Percentiles rank a stretch among this genome's conserved stretches.
Conservation (phyloP, 2,113 vertebrate genomes). For the Trichechus manatus region DNA sequence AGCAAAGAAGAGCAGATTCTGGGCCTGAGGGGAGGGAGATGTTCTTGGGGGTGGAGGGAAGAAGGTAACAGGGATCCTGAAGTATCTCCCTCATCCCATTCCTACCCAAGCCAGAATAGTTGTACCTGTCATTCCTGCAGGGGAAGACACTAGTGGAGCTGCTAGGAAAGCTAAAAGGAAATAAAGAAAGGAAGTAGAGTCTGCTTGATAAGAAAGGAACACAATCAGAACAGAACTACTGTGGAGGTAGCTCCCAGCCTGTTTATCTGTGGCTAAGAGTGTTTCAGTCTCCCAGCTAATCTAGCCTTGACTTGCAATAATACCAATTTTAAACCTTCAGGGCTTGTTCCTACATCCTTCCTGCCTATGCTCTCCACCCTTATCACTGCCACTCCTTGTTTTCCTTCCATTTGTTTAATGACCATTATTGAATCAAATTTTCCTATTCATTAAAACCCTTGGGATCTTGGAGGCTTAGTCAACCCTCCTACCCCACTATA, state of each 20-base stretch:
- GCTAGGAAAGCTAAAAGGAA: background rate
- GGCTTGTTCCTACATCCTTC: slow-evolving; percentile 16
- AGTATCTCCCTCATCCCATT: background rate
- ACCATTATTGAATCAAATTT: slow-evolving; percentile 38
- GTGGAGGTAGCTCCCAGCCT: background rate
- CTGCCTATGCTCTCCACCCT: background rate
- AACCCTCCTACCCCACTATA: background rate
- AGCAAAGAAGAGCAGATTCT: background rate
- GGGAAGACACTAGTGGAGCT: background rate
- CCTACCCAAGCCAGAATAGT: background rate
- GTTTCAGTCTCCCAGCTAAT: background rate
- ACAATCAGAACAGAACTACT: background rate
- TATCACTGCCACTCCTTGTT: background rate
- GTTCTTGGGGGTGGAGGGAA: background rate
- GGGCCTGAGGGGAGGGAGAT: background rate
- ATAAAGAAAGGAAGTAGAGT: slow-evolving; percentile 21
- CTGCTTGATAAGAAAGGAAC: background rate
- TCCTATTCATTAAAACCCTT: slow-evolving; percentile 69
- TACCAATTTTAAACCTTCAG: slow-evolving; percentile 8
- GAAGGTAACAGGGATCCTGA: background rate
- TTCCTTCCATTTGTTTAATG: slow-evolving; percentile 53
- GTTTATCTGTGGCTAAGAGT: background rate
- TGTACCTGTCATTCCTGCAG: background rate
- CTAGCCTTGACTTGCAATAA: background rate
- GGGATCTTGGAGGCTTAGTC: slow-evolving; percentile 41